Evolutionary conservation across 2,113 vertebrate species (phyloP).

Genomic region (Sialia sialis): DNA sequence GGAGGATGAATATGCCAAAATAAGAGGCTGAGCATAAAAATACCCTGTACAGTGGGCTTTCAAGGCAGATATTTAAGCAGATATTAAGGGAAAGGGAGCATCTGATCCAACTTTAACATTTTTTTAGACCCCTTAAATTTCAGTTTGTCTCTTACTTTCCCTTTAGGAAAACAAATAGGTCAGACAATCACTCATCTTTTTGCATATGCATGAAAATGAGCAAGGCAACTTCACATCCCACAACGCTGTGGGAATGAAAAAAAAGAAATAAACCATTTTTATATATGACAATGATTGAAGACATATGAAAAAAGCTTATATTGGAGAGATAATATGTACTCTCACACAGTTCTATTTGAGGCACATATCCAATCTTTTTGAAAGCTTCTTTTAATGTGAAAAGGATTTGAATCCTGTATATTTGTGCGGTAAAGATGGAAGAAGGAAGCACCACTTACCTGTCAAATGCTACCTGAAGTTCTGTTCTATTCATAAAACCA

Average conservation of each 20-base stretch:
- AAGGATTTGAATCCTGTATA: background rate
- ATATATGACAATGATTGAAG: background rate
- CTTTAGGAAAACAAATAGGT: slow-evolving; percentile 12
- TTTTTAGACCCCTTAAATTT: background rate
- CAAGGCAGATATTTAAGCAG: background rate
- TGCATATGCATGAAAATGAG: slow-evolving; percentile 4
- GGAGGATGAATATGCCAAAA: background rate
- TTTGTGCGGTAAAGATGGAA: background rate
- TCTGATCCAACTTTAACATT: background rate
- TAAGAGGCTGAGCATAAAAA: background rate
- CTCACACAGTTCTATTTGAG: background rate
- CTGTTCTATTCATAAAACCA: background rate
- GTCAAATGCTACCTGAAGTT: background rate
- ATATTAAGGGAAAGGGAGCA: background rate
- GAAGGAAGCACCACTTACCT: background rate
- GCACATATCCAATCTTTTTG: background rate
- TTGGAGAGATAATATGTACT: background rate
- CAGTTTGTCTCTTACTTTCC: background rate
- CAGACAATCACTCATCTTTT: background rate
- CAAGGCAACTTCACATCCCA: background rate
- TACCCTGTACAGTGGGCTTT: background rate
- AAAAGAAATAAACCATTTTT: background rate
- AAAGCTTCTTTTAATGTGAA: background rate
- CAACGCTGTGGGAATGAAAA: background rate
- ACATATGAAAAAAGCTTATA: background rate